Conservation (phyloP, 2,113 vertebrate genomes). For the Oreotrochilus melanogaster region DNA sequence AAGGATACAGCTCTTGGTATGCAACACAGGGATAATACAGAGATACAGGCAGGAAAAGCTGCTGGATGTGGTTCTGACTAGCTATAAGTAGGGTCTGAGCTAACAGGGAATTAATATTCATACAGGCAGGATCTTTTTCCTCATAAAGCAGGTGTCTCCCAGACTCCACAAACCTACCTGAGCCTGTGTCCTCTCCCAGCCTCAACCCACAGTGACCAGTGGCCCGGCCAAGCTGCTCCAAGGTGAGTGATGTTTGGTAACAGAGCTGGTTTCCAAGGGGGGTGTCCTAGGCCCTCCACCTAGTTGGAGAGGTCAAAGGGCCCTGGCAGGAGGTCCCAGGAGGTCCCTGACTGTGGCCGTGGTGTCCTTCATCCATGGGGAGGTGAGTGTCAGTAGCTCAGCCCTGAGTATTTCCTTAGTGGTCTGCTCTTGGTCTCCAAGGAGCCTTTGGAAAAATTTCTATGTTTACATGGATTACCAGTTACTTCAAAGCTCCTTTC, state of each 20-base stretch:
- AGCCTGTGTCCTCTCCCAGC: not conserved
- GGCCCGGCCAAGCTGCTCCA: rapidly evolving
- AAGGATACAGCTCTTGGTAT: not conserved
- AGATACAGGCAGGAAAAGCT: not conserved
- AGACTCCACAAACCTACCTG: not conserved
- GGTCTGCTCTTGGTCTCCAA: rapidly evolving
- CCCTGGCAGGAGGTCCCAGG: not conserved
- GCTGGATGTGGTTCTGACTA: not conserved
- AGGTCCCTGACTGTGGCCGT: too few species aligned
- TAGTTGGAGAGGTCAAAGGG: rapidly evolving
- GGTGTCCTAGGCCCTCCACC: too few species aligned
- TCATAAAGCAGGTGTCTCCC: not conserved
- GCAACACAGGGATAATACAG: not conserved
- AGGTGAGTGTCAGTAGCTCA: too few species aligned
- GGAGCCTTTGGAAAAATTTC: not conserved
- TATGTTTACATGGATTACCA: not conserved
- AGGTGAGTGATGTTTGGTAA: rapidly evolving
- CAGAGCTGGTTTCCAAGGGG: not conserved
- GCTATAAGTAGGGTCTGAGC: not conserved
- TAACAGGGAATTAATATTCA: not conserved
- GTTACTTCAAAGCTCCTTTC: not conserved
- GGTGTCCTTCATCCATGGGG: too few species aligned
- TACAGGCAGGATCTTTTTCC: not conserved
- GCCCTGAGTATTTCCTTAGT: rapidly evolving
- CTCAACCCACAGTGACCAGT: not conserved